A percentile compares a stretch with the other conserved stretches of the same genome.
Evolutionary conservation across 2,113 vertebrate species (phyloP).

Genomic region (Aythya baeri): DNA sequence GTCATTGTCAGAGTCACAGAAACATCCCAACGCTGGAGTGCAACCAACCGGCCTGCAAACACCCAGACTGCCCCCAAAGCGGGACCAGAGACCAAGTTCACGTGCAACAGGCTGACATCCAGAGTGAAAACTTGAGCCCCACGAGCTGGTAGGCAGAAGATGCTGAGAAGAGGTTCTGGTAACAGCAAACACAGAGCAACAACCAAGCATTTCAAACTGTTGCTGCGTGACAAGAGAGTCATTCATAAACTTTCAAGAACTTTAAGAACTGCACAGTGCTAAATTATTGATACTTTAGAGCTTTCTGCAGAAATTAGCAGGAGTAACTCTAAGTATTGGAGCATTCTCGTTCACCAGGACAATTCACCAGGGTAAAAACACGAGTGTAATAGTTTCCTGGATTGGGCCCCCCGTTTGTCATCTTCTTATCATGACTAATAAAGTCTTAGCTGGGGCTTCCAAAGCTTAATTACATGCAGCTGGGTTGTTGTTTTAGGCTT

Average conservation of each 20-base stretch:
- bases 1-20: neutral
- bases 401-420: neutral
- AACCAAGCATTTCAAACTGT: neutral
- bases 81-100: neutral
- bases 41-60: neutral
- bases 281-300: neutral
- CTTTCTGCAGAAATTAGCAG: neutral
- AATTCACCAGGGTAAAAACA: neutral
- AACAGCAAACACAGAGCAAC: neutral
- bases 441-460: neutral
- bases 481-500: neutral
- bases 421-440: neutral
- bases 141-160: neutral
- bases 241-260: neutral
- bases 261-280: neutral
- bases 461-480: conserved; percentile 13
- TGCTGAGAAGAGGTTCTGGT: neutral
- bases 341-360: neutral
- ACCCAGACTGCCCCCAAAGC: neutral
- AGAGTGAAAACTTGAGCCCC: neutral
- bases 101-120: neutral
- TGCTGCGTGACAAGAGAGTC: neutral
- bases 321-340: neutral
- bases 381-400: neutral
- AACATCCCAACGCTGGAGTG: neutral